Percentiles rank a stretch among this genome's conserved stretches.
These are phyloP conservation scores for Graphium colonna DNA, from an alignment of 2,888 invertebrate species.

Conservation along the genomic window DNA sequence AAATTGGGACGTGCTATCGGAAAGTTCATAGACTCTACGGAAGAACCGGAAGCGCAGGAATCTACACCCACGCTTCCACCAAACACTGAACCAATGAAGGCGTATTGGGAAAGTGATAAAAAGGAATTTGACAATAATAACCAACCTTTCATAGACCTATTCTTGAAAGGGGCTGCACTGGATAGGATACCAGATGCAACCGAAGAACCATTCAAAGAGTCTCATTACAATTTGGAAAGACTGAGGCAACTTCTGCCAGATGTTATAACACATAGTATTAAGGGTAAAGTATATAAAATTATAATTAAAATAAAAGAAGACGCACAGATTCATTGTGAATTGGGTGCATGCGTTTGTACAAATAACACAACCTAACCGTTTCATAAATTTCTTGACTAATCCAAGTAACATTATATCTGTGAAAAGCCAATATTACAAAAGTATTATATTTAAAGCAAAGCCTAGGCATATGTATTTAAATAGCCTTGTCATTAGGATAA, in stretches of 20 bases:
- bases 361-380: background rate
- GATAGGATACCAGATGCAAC: constrained; percentile 66
- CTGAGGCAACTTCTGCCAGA: constrained; percentile 58
- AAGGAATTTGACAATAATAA: constrained; percentile 50
- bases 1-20: constrained; percentile 52
- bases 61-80: constrained; percentile 34
- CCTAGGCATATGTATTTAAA: background rate
- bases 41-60: constrained; percentile 41
- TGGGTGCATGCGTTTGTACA: constrained; percentile 50
- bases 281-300: constrained; percentile 63
- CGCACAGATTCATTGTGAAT: constrained; percentile 70
- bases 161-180: constrained; percentile 52
- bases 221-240: constrained; percentile 65
- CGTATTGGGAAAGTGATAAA: constrained; percentile 72
- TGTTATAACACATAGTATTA: constrained; percentile 48
- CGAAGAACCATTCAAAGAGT: constrained; percentile 63
- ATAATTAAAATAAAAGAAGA: constrained; percentile 49
- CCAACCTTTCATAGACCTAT: constrained; percentile 63
- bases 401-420: background rate
- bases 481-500: background rate
- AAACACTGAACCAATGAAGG: constrained; percentile 62
- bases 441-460: too few relatives aligned
- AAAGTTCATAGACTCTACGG: constrained; percentile 47
- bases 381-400: background rate
- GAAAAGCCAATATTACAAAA: background rate